Conservation (phyloP, 1,140 invertebrate species). For the Choristoneura fumiferana region DNA sequence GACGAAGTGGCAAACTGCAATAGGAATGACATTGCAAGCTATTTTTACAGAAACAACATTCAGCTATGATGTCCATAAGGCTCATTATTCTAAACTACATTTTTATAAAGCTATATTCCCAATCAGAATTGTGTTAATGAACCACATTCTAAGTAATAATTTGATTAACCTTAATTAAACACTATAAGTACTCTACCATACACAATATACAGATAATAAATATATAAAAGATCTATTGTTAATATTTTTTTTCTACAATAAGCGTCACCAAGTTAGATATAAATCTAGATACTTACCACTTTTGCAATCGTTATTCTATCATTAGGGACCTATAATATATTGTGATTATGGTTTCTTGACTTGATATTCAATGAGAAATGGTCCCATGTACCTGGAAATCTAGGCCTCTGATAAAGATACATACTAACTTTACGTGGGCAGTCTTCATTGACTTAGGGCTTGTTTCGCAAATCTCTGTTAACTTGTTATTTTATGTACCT, state of each 20-base stretch:
- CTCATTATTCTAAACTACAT: conserved; percentile 60
- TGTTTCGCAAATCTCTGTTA: too few relatives aligned
- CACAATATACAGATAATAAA: conserved; percentile 69
- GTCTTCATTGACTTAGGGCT: too few relatives aligned
- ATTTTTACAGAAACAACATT: conserved; percentile 36
- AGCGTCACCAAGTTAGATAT: conserved; percentile 72
- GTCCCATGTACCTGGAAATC: conserved; percentile 65
- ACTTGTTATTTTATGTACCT: too few relatives aligned
- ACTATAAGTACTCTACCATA: conserved; percentile 56
- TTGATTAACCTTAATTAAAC: conserved; percentile 31
- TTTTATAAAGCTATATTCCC: conserved; percentile 78
- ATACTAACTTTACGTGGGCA: conserved; percentile 19
- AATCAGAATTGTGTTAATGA: conserved; percentile 65
- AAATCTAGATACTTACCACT: conserved; percentile 60
- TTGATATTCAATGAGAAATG: conserved; percentile 71
- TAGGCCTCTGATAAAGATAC: conserved; percentile 44
- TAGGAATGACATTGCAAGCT: conserved; percentile 26
- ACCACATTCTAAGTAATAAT: conserved; percentile 37
- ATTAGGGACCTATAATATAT: conserved; percentile 52
- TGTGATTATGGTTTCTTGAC: conserved; percentile 61
- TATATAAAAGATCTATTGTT: conserved; percentile 70
- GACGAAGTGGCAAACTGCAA: background rate
- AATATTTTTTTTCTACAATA: conserved; percentile 66
- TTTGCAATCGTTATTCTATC: conserved; percentile 44
- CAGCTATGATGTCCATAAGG: conserved; percentile 38